Base-by-base conservation (phyloP, 2,888 invertebrate genomes). In the Eristalinus sepulchralis region DNA sequence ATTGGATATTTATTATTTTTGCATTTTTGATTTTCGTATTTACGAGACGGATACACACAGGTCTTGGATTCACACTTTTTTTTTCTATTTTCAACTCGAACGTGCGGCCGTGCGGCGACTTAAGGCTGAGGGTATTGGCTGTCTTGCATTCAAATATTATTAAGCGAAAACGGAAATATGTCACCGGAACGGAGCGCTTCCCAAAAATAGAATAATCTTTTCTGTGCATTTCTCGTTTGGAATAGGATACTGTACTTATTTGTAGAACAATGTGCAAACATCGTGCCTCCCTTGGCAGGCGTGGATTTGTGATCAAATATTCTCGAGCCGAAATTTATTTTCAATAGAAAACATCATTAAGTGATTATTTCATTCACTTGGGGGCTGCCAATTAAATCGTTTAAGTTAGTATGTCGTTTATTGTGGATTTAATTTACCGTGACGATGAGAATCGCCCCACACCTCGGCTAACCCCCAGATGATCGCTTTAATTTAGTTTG, bases 131-230 rank as follows among this genome's bases (percentile, higher is more conserved):
- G 59, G 34, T 13, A 60, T 71, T 63, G 34, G 2, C 20, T 78
- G 63, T 57, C 67, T 68, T 77, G 72, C 63, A 73, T 78, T 77
- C 11, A 17, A 77, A 77, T 2, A 27, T 64, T 31, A 59, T 71
- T 36, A 84, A 60, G 72, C 64, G 33, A 64, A 72, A 78, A 78
- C 72, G 85, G 72, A 82, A 85, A 82, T 78, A 68, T 85, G 82
- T 85, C 82, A 85, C 85, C 85, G 85, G 85, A 85, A 85, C 85
- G 85, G 27, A 27, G 68, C 70, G 75, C 68, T 17, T 55, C 33
- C 81, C 77, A 64, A 82, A 85, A 85, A 85, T 85, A 85, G 82
- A 85, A 47, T 11, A 11, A 17, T 24, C 11, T 13, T 1, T 22
- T 59, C 70, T 60, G 33, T 83, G 80, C 80, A 84, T 84, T 84